A percentile compares a stretch with the other conserved stretches of the same genome.
These are phyloP conservation scores for Cricetomys ansorgei DNA, from an alignment of 2,113 vertebrate species.

Conservation along the genomic window DNA sequence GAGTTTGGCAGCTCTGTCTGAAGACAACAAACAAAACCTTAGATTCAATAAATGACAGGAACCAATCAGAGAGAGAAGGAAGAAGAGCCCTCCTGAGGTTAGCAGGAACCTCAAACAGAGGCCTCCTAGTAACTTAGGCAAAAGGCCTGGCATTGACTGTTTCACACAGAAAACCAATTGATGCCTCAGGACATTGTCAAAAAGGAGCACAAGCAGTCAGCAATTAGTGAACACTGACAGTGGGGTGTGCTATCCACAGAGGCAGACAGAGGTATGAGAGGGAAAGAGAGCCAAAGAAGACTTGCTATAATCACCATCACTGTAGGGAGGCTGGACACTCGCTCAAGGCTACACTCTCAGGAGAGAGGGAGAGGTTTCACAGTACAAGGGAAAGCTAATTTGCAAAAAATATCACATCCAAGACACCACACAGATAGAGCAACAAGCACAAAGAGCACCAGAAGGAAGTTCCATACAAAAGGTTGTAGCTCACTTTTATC, in stretches of 20 bases:
- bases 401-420: not conserved
- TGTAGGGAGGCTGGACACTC: not conserved
- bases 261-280: not conserved
- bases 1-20: not conserved
- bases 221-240: not conserved
- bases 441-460: not conserved
- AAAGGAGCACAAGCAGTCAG: not conserved
- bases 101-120: not conserved
- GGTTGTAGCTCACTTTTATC: not conserved
- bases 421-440: not conserved
- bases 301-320: no score
- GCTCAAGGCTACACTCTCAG: fast-evolving
- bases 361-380: not conserved
- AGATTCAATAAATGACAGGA: not conserved
- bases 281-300: not conserved
- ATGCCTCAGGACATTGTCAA: not conserved
- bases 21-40: not conserved
- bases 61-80: not conserved
- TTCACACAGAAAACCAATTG: not conserved
- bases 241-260: not conserved
- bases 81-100: not conserved
- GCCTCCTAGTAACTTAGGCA: not conserved
- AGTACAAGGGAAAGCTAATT: not conserved
- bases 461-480: not conserved
- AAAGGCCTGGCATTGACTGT: not conserved